Base-by-base conservation (phyloP, 1,140 invertebrate genomes). In the Leptoteleia sp. region DNA sequence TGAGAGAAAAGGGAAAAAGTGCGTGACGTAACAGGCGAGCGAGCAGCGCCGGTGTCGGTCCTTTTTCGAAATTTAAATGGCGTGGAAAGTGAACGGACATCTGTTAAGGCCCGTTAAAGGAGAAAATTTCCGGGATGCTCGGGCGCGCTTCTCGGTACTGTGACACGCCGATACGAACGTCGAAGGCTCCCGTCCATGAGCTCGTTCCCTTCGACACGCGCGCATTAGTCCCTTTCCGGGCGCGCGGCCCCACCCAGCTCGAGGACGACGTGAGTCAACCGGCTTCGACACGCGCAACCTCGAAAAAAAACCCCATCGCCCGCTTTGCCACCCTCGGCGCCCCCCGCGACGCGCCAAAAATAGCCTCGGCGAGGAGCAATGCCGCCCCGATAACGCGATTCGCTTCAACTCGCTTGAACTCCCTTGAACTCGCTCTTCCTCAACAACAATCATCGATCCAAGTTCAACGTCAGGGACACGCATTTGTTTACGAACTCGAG, bases 171-270 rank as follows among this genome's bases (percentile, higher is more conserved):
- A 47, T 40, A 25, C 52, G 38, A 64, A 16, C 35, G 16, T 33
- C 37, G 29, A 43, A n/a, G n/a, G 43, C 31, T 12, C 42, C 15
- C 31, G 38, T 45, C 19, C 40, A 38, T 12, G 31, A 17, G 37
- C 12, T n/a, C 37, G 48, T 45, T 68, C 47, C 31, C 48, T 64
- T 57, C 16, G 57, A 62, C 76, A 57, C 68, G 68, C 67, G 52
- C 59, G 67, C 75, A 52, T 77, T 72, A 61, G 61, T 62, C 52
- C 75, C 67, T 72, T 72, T 72, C 45, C 76, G 61, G 67, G n/a
- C n/a, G 61, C 67, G 67, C 70, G 76, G 76, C 68, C 70, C 76
- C 76, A 79, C 76, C 76, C 76, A 73, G 57, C 27, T 29, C 48
- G 54, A 55, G 40, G 61, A 65, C 48, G 48, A 70, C 38, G 67